Conservation (phyloP, 92 coral and sea anemone genomes). For the Zoanthus sansibaricus region DNA sequence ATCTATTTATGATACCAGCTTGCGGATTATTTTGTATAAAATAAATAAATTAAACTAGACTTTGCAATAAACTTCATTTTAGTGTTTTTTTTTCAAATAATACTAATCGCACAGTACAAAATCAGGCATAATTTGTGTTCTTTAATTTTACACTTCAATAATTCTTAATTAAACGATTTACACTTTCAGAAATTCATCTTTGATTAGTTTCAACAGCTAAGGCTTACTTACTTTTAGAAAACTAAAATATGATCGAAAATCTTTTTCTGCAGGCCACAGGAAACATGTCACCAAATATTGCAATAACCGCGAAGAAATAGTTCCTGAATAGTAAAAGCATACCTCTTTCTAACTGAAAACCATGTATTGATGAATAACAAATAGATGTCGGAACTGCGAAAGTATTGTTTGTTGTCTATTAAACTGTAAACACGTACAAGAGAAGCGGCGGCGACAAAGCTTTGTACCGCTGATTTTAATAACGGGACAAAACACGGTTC, state of each 20-base stretch:
- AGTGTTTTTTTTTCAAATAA: not conserved
- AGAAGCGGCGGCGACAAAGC: constrained; percentile 48
- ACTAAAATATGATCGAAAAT: not conserved
- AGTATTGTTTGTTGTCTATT: constrained; percentile 41
- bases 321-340: not conserved
- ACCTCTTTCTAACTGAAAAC: constrained; percentile 3
- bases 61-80: not conserved
- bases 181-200: constrained; percentile 4
- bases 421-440: constrained; percentile 43
- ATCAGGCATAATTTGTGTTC: constrained; percentile 32
- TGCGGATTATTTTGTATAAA: not conserved
- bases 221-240: not conserved
- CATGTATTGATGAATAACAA: constrained; percentile 13
- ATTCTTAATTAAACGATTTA: constrained; percentile 55
- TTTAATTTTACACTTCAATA: constrained; percentile 59
- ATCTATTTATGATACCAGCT: not conserved
- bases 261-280: not conserved
- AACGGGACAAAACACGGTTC: constrained; percentile 44
- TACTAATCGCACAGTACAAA: not conserved
- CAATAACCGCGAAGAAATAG: not conserved
- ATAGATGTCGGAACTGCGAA: constrained; percentile 23
- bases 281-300: not conserved
- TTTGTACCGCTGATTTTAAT: constrained; percentile 43
- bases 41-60: constrained; percentile 4
- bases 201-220: not conserved